Percentiles rank a stretch among this genome's conserved stretches.
Conservation (phyloP, 2,797 vertebrate genomes). For the Microchirus variegatus region DNA sequence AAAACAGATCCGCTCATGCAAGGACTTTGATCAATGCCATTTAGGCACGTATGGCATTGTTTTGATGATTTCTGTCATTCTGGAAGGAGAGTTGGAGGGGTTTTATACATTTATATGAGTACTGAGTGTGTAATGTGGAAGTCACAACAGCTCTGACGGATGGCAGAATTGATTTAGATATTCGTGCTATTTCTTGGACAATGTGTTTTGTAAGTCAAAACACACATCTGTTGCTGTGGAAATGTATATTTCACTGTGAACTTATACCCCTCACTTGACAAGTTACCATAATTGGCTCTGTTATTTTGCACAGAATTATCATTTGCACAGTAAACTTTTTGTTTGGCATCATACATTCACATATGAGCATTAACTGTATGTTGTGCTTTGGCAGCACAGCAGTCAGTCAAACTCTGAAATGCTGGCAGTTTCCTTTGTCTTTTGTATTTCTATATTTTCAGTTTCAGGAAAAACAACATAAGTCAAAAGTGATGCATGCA, state of each 20-base stretch:
- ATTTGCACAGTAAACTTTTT: too few relatives aligned
- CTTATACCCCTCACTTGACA: constrained; percentile 23
- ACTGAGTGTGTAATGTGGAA: constrained; percentile 5
- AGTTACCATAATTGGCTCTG: constrained; percentile 1
- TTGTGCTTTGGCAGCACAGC: too few relatives aligned
- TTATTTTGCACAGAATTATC: too few relatives aligned
- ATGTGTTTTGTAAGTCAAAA: constrained; percentile 31
- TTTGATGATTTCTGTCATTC: constrained; percentile 42
- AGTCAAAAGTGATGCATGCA: background rate
- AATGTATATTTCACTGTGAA: constrained; percentile 30
- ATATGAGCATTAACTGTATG: too few relatives aligned
- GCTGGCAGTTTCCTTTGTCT: too few relatives aligned
- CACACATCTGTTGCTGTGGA: constrained; percentile 1
- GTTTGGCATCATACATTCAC: too few relatives aligned
- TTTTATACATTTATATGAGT: constrained; percentile 45
- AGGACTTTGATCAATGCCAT: constrained; percentile 81
- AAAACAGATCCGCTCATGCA: constrained; percentile 77
- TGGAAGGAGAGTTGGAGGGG: too few relatives aligned
- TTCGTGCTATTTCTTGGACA: constrained; percentile 31
- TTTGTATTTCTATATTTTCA: background rate
- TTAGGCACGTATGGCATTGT: constrained; percentile 46
- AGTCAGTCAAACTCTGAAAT: too few relatives aligned
- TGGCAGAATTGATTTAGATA: constrained; percentile 35
- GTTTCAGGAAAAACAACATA: background rate
- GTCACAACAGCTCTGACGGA: constrained; percentile 22